Evolutionary conservation across 2,888 invertebrate genomes (phyloP).

Genomic region (Tenthredo amoena): DNA sequence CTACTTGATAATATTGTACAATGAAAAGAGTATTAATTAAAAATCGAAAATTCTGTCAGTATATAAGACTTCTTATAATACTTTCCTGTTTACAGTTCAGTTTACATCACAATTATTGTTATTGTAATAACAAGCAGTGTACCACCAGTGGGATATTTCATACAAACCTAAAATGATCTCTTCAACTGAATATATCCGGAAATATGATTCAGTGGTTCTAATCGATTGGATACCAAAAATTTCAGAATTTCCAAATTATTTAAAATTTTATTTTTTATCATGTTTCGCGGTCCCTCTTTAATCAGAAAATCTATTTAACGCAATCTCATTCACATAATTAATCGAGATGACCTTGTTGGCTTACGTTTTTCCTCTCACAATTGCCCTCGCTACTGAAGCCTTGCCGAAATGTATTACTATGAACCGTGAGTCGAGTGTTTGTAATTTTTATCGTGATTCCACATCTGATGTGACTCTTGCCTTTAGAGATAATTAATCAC

Average conservation of each 20-base stretch:
- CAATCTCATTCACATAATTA: neutral
- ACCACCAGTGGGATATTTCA: neutral
- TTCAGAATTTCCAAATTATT: neutral
- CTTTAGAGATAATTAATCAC: neutral
- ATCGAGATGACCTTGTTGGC: neutral
- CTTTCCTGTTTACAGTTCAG: too few species aligned
- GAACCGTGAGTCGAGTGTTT: neutral
- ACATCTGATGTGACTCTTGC: neutral
- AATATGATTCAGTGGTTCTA: neutral
- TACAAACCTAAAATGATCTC: too few species aligned
- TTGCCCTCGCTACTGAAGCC: neutral
- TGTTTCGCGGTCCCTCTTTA: neutral
- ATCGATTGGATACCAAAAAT: neutral
- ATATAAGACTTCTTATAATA: too few species aligned
- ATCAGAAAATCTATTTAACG: neutral
- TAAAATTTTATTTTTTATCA: neutral
- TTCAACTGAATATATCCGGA: neutral
- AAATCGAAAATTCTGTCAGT: neutral
- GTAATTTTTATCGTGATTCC: conserved; percentile 7
- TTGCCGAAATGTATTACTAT: neutral
- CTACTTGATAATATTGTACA: neutral
- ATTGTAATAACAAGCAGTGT: neutral
- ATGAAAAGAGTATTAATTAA: neutral
- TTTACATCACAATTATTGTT: too few species aligned
- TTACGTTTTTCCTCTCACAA: conserved; percentile 7